Conservation (phyloP, 2,113 vertebrate genomes). For the Piaya cayana region DNA sequence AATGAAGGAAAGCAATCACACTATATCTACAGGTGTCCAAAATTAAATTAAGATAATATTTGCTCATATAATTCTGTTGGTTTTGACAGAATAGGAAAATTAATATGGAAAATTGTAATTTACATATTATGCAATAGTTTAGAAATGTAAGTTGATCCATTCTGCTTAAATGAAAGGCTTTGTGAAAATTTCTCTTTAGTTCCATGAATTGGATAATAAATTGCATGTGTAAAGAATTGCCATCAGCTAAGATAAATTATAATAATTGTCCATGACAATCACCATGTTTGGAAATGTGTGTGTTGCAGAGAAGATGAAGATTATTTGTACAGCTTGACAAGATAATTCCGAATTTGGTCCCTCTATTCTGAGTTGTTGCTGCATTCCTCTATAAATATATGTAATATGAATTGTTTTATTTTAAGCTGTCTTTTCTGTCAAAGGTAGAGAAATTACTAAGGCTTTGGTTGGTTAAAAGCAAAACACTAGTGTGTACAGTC, state of each 20-base stretch:
- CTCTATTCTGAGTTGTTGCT: neutral
- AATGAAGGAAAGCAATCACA: slow-evolving; percentile 3
- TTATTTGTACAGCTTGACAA: neutral
- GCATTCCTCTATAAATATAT: neutral
- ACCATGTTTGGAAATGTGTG: neutral
- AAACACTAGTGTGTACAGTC: neutral
- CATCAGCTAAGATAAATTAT: neutral
- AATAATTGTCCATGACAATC: neutral
- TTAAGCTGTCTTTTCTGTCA: neutral
- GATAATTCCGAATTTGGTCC: neutral
- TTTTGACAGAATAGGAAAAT: slow-evolving; percentile 40
- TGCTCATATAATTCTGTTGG: slow-evolving; percentile 36
- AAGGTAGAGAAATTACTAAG: neutral
- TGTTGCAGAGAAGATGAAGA: neutral
- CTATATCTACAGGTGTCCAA: neutral
- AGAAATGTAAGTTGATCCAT: neutral
- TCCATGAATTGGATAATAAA: neutral
- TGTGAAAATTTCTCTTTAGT: neutral
- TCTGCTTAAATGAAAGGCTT: neutral
- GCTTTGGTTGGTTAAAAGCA: neutral
- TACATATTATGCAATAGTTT: slow-evolving; percentile 13
- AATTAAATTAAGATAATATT: slow-evolving; percentile 40
- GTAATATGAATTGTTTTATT: neutral
- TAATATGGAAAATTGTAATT: slow-evolving; percentile 16
- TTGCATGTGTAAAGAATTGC: neutral